Evolutionary conservation across 2,797 vertebrate species (phyloP).

Genomic region (Sebastolobus alascanus): DNA sequence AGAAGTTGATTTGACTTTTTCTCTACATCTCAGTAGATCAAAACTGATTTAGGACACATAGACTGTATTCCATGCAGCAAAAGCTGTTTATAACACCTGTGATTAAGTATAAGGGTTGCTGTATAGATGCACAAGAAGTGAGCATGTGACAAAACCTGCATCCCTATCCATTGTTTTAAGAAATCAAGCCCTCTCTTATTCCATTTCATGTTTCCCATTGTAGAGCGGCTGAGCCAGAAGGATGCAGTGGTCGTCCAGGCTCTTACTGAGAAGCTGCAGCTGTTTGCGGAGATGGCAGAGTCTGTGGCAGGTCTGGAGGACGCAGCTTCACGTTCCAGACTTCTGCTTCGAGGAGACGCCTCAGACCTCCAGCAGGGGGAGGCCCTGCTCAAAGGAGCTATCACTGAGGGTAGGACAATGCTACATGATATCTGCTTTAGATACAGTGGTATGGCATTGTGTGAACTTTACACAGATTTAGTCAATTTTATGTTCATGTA

Average conservation of each 20-base stretch:
- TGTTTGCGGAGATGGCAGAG: slow-evolving; percentile 92
- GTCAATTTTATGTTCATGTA: background rate
- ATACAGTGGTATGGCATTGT: background rate
- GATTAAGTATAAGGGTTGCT: background rate
- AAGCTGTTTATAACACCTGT: background rate
- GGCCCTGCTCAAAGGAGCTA: slow-evolving; percentile 89
- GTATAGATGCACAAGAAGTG: background rate
- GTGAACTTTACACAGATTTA: background rate
- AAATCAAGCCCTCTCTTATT: background rate
- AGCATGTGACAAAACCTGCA: background rate
- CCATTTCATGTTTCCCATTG: background rate
- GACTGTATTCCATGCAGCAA: background rate
- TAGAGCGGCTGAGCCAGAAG: slow-evolving; percentile 90
- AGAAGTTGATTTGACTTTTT: background rate
- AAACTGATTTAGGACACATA: background rate
- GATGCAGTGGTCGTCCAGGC: slow-evolving; percentile 89
- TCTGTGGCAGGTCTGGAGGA: slow-evolving; percentile 87
- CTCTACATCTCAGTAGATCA: background rate
- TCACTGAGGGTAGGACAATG: slow-evolving; percentile 88
- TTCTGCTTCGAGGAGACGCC: slow-evolving; percentile 88
- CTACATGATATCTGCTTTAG: background rate
- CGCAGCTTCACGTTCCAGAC: slow-evolving; percentile 62
- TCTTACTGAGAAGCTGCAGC: slow-evolving; percentile 92
- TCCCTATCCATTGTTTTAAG: background rate
- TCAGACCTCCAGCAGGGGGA: slow-evolving; percentile 92